A percentile compares a stretch with the other conserved stretches of the same genome.
Conservation (phyloP, 1,140 invertebrate species). For the Eupeodes corollae region DNA sequence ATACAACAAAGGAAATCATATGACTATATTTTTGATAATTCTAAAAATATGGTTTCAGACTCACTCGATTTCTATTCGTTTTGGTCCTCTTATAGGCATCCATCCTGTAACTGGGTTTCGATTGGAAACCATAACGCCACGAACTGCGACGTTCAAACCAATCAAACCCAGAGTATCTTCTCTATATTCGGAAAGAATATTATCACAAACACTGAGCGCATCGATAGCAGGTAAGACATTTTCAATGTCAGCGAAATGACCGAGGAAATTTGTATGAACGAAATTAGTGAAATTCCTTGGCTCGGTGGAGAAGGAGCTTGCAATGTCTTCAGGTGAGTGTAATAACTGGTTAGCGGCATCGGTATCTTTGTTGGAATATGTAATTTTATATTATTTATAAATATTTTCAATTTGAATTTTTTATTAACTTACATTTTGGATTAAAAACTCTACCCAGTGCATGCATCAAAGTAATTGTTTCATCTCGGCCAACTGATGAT, state of each 20-base stretch:
- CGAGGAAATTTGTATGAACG: conserved; percentile 61
- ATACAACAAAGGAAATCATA: too few species aligned
- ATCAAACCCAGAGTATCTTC: conserved; percentile 44
- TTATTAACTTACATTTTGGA: conserved; percentile 52
- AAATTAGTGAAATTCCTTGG: conserved; percentile 52
- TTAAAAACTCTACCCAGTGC: conserved; percentile 63
- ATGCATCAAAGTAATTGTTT: conserved; percentile 57
- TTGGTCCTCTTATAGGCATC: conserved; percentile 57
- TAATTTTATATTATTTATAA: background rate
- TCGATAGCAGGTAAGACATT: conserved; percentile 44
- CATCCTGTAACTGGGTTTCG: conserved; percentile 51
- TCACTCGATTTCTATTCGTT: conserved; percentile 11
- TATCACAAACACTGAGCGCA: conserved; percentile 49
- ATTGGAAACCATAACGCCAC: conserved; percentile 59
- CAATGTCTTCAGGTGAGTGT: conserved; percentile 51
- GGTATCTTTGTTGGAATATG: conserved; percentile 10
- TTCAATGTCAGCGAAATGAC: conserved; percentile 50
- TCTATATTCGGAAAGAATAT: conserved; percentile 53
- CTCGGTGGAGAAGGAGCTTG: conserved; percentile 50
- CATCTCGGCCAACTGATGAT: conserved; percentile 48
- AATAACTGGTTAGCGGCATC: conserved; percentile 37
- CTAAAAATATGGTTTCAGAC: too few species aligned
- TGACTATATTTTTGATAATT: too few species aligned
- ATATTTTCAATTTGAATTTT: background rate
- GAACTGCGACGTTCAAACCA: conserved; percentile 46